Conservation (phyloP, 2,888 invertebrate genomes). For the Eupeodes luniger region DNA sequence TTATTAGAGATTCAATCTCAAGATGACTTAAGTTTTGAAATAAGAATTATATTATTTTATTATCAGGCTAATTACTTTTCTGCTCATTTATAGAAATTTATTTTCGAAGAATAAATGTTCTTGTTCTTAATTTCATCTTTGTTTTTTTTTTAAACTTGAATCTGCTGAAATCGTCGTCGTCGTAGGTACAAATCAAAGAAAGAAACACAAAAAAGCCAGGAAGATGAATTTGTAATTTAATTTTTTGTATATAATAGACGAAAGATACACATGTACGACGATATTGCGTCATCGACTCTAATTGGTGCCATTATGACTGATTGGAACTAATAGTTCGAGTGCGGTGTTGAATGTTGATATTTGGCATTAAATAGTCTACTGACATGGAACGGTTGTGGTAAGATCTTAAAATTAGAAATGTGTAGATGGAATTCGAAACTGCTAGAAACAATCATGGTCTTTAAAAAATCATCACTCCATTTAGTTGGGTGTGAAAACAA, state of each 20-base stretch:
- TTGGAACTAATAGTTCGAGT: slow-evolving; percentile 57
- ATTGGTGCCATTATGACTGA: slow-evolving; percentile 65
- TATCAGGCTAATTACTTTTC: slow-evolving; percentile 20
- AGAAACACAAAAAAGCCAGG: background rate
- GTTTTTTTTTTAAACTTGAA: background rate
- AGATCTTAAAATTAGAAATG: background rate
- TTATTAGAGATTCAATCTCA: slow-evolving; percentile 32
- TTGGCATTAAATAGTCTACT: slow-evolving; percentile 17
- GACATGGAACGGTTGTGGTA: background rate
- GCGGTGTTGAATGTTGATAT: slow-evolving; percentile 34
- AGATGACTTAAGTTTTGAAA: slow-evolving; percentile 20
- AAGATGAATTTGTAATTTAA: slow-evolving; percentile 19
- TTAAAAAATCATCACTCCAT: background rate
- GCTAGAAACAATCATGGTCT: background rate
- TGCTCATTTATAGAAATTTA: background rate
- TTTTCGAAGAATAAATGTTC: background rate
- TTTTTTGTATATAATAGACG: slow-evolving; percentile 14
- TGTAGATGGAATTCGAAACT: background rate
- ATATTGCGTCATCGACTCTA: slow-evolving; percentile 60
- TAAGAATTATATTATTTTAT: slow-evolving; percentile 2
- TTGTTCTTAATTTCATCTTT: background rate
- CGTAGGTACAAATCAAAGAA: slow-evolving; percentile 5
- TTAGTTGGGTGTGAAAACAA: background rate
- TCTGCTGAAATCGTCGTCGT: background rate
- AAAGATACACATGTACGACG: slow-evolving; percentile 16